Conservation (phyloP, 2,797 vertebrate species). For the Danio kyathit region DNA sequence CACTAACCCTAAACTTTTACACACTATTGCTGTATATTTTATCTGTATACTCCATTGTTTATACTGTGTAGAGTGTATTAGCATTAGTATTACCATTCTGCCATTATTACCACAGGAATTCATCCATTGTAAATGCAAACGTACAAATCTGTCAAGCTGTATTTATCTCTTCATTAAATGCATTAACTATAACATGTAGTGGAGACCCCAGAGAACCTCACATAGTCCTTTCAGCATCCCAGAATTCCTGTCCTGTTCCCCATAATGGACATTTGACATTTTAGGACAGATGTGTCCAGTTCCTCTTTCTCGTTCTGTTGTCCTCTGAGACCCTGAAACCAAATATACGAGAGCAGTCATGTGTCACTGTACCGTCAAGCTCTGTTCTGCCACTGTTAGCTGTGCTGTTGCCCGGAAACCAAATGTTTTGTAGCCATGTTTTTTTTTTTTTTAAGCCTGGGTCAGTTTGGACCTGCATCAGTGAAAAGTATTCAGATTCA, state of each 20-base stretch:
- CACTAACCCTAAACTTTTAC: too few relatives aligned
- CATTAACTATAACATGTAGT: conserved; percentile 11
- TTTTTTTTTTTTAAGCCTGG: conserved; percentile 67
- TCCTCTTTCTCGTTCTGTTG: conserved; percentile 44
- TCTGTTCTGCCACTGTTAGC: conserved; percentile 66
- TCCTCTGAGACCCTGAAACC: conserved; percentile 72
- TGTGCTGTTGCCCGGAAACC: conserved; percentile 75
- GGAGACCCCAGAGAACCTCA: conserved; percentile 10
- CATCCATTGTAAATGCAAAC: conserved; percentile 1
- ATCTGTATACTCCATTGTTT: too few relatives aligned
- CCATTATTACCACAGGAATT: background rate
- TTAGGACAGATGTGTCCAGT: conserved; percentile 61
- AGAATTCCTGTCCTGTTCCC: conserved; percentile 44
- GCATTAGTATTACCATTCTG: too few relatives aligned
- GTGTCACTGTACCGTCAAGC: conserved; percentile 72
- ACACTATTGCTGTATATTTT: too few relatives aligned
- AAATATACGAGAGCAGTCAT: conserved; percentile 75
- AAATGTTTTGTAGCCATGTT: conserved; percentile 76
- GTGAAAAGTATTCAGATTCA: conserved; percentile 66
- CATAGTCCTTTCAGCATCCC: conserved; percentile 27
- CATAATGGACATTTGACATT: conserved; percentile 58
- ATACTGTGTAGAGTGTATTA: too few relatives aligned
- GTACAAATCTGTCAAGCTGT: background rate
- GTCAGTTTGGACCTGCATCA: conserved; percentile 69
- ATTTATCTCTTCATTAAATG: conserved; percentile 35